Evolutionary conservation across 2,113 vertebrate species (phyloP).

Genomic region (Leptosomus discolor): DNA sequence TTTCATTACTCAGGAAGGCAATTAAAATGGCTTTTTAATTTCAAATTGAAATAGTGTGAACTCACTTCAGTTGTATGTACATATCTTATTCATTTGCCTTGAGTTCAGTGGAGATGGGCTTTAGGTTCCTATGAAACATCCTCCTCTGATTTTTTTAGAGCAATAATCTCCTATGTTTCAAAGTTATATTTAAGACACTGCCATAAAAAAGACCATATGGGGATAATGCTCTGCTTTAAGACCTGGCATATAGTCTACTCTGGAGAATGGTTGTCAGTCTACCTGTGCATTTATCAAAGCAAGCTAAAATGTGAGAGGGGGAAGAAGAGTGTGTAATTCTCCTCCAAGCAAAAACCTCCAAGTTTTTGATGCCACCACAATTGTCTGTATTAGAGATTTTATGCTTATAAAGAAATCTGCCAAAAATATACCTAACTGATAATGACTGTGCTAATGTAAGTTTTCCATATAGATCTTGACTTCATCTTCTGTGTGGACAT

Average conservation of each 20-base stretch:
- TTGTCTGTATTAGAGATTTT: background rate
- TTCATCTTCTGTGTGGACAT: background rate
- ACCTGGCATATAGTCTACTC: fast-evolving
- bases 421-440: background rate
- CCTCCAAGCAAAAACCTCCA: background rate
- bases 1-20: background rate
- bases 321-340: background rate
- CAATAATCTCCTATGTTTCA: background rate
- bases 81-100: background rate
- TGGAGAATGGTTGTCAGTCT: background rate
- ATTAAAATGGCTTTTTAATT: background rate
- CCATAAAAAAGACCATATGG: background rate
- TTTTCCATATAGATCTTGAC: background rate
- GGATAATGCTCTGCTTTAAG: background rate
- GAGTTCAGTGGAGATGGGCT: background rate
- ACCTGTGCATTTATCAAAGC: background rate
- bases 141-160: background rate
- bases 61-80: background rate
- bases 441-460: background rate
- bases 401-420: background rate
- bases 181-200: background rate
- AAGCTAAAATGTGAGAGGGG: background rate
- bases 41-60: background rate
- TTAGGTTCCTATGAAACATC: background rate
- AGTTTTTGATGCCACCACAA: background rate